phyloP scores from a whole-genome alignment of 2,797 vertebrate genomes.

The Enteromius anoplus region DNA sequence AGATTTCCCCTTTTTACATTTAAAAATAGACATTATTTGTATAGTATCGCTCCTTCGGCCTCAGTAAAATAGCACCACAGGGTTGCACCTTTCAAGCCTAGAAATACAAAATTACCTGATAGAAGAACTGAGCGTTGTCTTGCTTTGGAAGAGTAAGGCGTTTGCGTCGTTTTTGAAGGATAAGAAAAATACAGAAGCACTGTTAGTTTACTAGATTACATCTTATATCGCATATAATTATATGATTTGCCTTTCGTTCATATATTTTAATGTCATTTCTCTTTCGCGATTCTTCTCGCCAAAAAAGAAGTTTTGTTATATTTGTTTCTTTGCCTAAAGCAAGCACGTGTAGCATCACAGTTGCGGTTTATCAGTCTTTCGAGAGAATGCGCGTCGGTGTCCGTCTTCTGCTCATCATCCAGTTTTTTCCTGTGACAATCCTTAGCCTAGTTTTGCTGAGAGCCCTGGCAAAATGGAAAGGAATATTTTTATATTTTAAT shows the following conservation, averaged over 20 bases:
- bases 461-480: conserved; percentile 69
- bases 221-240: conserved; percentile 70
- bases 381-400: conserved; percentile 62
- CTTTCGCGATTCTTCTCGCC: background rate
- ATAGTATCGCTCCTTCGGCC: conserved; percentile 64
- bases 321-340: conserved; percentile 68
- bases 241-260: conserved; percentile 41
- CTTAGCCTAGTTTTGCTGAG: conserved; percentile 78
- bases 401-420: conserved; percentile 61
- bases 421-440: conserved; percentile 56
- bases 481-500: background rate
- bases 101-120: conserved; percentile 76
- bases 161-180: conserved; percentile 75
- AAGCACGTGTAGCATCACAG: conserved; percentile 79
- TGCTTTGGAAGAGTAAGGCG: conserved; percentile 91
- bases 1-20: conserved; percentile 81
- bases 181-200: conserved; percentile 81
- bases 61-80: conserved; percentile 76
- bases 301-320: background rate
- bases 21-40: conserved; percentile 71
- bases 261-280: conserved; percentile 60
- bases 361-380: conserved; percentile 69
- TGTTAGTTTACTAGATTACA: conserved; percentile 82
- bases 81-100: conserved; percentile 69
- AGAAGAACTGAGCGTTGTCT: conserved; percentile 66